Evolutionary conservation across 2,888 invertebrate genomes (phyloP), one percentile per base, ranked within the genome.

Genomic region (Aleiodes alternator): DNA sequence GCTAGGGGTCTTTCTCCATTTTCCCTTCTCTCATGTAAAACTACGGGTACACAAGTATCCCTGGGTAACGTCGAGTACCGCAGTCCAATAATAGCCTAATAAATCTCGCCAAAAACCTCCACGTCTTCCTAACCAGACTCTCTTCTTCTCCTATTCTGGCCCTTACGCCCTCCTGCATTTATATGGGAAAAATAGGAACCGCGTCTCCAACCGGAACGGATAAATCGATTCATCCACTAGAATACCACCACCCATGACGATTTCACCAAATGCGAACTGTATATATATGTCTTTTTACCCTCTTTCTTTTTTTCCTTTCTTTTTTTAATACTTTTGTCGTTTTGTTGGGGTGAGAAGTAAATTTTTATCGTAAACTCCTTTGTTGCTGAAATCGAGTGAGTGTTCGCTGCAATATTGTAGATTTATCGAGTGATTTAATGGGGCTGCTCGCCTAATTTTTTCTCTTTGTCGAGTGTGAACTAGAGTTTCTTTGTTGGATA

Each of bases 81-180:
- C 82, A 81, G 75, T 75, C 78, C 79, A 81, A 83, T 85, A 85
- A 85, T 84, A 78, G 84, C 80, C 53, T 81, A 84, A 86, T 86
- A 86, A 86, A 86, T 86, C 84, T 85, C 69, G 23, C 23, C 23
- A 70, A 48, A 78, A 82, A 79, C 81, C 82, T 82, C 82, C 82
- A 76, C 77, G 78, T 69, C 43, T 70, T 38, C 29, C 57, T 55
- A 51, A 56, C 61, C 73, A 66, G 51, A 55, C 68, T 64, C 74
- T 75, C 68, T 73, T 71, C 76, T 73, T 69, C 68, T 56, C 61
- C 68, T 48, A 34, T 34, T 34, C 34, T 48, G 48, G 57, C 57
- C 68, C 31, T 69, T 34, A 14, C 51, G 16, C 14, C 11, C 38
- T 43, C n/a, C 51, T 23, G 29, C 51, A 51, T 51, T 16, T 51